These are phyloP conservation scores for Amazona finschi DNA, from an alignment of 2,797 vertebrate species.

Conservation along the genomic window DNA sequence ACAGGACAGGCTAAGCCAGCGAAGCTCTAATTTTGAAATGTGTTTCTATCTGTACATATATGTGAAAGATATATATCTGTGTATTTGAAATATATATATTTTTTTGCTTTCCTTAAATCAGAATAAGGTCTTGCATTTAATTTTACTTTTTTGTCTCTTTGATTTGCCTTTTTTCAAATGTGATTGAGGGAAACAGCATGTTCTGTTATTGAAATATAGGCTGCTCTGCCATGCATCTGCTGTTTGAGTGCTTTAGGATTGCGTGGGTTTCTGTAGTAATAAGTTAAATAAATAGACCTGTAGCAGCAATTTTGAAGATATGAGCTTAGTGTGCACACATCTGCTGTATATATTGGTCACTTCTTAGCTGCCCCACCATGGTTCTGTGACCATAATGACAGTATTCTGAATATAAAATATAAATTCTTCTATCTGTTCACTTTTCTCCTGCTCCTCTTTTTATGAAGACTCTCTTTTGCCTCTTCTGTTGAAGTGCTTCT, in stretches of 20 bases:
- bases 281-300: background rate
- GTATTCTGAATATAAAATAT: background rate
- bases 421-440: background rate
- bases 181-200: background rate
- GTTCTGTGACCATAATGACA: background rate
- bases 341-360: background rate
- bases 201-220: background rate
- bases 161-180: background rate
- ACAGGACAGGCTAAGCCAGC: background rate
- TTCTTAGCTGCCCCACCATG: background rate
- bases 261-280: background rate
- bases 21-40: background rate
- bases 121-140: slow-evolving; percentile 4
- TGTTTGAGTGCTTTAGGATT: background rate
- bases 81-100: background rate
- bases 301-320: background rate
- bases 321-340: background rate
- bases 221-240: background rate
- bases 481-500: background rate
- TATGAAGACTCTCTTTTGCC: background rate
- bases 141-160: background rate
- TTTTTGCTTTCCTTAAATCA: background rate
- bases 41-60: background rate
- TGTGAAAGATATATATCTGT: background rate
- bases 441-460: background rate